phyloP scores from a whole-genome alignment of 2,888 invertebrate genomes.

The Lysandra coridon region DNA sequence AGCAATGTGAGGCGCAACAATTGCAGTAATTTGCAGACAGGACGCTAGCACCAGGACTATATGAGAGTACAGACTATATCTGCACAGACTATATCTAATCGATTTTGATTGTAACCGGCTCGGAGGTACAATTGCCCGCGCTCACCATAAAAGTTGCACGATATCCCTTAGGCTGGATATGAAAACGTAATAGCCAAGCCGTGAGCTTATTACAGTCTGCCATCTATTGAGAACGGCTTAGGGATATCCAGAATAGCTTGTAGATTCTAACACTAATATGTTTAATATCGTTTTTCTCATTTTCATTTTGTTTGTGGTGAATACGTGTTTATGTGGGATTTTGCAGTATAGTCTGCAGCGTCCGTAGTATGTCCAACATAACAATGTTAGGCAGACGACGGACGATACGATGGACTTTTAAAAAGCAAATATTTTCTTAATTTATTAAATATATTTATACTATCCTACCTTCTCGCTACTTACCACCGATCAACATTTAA shows the following conservation, averaged over 20 bases:
- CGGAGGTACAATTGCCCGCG: conserved; percentile 52
- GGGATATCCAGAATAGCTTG: conserved; percentile 75
- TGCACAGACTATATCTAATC: conserved; percentile 56
- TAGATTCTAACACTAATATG: conserved; percentile 66
- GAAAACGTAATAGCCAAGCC: conserved; percentile 73
- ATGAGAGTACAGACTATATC: background rate
- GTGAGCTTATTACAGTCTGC: conserved; percentile 75
- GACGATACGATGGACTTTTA: background rate
- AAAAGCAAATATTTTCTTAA: background rate
- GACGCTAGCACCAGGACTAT: background rate
- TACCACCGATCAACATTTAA: too few species aligned
- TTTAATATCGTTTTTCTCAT: conserved; percentile 56
- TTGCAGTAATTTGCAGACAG: conserved; percentile 63
- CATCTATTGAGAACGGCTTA: conserved; percentile 78
- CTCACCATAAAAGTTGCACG: conserved; percentile 64
- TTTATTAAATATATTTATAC: background rate
- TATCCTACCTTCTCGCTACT: background rate
- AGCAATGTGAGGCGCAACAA: conserved; percentile 48
- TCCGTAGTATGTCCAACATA: background rate
- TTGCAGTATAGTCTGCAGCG: background rate
- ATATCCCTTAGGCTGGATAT: conserved; percentile 63
- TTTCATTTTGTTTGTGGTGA: conserved; percentile 44
- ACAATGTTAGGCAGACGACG: too few species aligned
- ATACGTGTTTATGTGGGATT: background rate
- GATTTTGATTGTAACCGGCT: conserved; percentile 58